Conservation (phyloP, 2,113 vertebrate species). For the Gobiocypris rarus region DNA sequence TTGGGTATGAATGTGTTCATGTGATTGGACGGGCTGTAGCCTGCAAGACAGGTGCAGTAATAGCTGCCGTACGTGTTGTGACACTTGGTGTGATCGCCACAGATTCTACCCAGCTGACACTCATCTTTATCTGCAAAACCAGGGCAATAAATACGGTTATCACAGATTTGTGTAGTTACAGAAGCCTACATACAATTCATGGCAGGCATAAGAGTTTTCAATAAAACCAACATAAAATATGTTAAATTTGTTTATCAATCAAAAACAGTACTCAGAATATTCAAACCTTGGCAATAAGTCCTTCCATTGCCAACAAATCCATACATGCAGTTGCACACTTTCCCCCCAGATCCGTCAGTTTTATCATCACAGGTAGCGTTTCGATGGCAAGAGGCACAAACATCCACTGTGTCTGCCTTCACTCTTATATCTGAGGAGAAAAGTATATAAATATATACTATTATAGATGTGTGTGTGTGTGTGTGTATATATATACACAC, state of each 20-base stretch:
- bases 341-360: conserved; percentile 77
- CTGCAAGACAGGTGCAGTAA: conserved; percentile 86
- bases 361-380: conserved; percentile 85
- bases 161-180: too few relatives aligned
- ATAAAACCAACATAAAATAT: neutral
- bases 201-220: neutral
- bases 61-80: conserved; percentile 93
- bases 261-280: neutral
- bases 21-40: conserved; percentile 89
- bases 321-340: conserved; percentile 90
- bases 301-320: conserved; percentile 93
- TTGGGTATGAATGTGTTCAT: conserved; percentile 90
- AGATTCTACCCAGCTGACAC: conserved; percentile 89
- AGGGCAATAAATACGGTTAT: neutral
- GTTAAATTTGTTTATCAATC: neutral
- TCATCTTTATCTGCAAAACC: conserved; percentile 89
- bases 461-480: too few relatives aligned
- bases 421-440: neutral
- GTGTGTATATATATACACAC: too few relatives aligned
- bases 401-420: conserved; percentile 61
- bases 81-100: conserved; percentile 86
- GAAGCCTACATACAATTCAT: too few relatives aligned
- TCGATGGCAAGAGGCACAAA: conserved; percentile 86
- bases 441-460: too few relatives aligned
- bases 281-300: conserved; percentile 83